Conservation (phyloP, 1,140 invertebrate species). For the Drosophila busckii region DNA sequence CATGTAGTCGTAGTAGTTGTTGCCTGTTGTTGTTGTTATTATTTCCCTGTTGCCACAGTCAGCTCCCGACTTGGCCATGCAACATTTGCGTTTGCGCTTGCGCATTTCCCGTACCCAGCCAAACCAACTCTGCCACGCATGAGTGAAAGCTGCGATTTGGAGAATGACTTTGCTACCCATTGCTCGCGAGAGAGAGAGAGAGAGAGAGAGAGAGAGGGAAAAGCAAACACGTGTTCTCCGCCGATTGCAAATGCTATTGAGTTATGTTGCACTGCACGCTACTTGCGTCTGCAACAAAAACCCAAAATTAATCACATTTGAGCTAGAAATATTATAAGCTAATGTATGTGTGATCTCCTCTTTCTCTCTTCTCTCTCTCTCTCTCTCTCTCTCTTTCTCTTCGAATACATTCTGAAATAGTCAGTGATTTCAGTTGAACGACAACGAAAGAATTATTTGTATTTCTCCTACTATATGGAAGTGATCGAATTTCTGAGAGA, state of each 20-base stretch:
- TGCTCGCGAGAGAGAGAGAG: constrained; percentile 2
- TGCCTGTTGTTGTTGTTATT: constrained; percentile 34
- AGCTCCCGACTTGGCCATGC: constrained; percentile 49
- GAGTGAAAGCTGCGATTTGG: constrained; percentile 71
- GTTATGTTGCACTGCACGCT: constrained; percentile 25
- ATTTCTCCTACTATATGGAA: constrained; percentile 32
- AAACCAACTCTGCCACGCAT: constrained; percentile 42
- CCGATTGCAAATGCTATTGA: constrained; percentile 68
- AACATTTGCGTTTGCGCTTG: constrained; percentile 71
- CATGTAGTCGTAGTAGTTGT: constrained; percentile 46
- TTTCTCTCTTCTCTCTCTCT: constrained; percentile 8
- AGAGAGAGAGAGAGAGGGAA: neutral
- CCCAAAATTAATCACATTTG: constrained; percentile 71
- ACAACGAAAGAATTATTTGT: constrained; percentile 15
- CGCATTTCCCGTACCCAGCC: constrained; percentile 40
- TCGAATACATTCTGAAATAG: constrained; percentile 36
- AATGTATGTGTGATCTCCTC: constrained; percentile 16
- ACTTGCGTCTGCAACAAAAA: constrained; percentile 45
- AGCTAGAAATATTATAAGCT: constrained; percentile 48
- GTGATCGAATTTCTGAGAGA: constrained; percentile 38
- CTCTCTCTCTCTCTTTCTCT: neutral
- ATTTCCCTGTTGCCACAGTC: constrained; percentile 5
- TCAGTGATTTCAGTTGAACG: constrained; percentile 28
- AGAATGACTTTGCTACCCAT: constrained; percentile 20
- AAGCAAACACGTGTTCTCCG: constrained; percentile 56